A percentile compares a stretch with the other conserved stretches of the same genome.
These are phyloP conservation scores for Girardia tigrina DNA, from an alignment of 2,888 invertebrate species.

Conservation along the genomic window DNA sequence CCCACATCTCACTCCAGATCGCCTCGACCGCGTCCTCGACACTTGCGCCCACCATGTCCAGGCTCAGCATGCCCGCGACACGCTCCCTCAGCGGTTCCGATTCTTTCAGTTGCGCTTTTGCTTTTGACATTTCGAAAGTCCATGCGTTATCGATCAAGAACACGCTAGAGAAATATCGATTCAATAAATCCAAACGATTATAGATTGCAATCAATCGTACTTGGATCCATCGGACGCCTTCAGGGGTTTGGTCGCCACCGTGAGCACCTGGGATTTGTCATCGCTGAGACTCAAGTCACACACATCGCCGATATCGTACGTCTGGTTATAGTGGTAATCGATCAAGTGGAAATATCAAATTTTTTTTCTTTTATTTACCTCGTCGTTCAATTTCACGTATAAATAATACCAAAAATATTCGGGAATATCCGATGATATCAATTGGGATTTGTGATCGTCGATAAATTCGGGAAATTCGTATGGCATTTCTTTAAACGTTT, in stretches of 20 bases:
- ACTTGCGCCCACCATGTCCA: background rate
- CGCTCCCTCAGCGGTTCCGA: background rate
- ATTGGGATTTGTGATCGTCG: background rate
- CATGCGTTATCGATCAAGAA: slow-evolving; percentile 32
- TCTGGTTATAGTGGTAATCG: background rate
- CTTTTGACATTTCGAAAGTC: slow-evolving; percentile 24
- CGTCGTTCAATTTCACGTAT: background rate
- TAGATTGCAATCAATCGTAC: background rate
- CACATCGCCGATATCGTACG: background rate
- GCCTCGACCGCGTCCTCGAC: slow-evolving; percentile 24
- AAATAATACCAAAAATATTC: background rate
- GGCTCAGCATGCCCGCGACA: background rate
- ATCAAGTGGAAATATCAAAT: background rate
- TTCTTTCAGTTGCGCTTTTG: background rate
- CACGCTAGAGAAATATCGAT: slow-evolving; percentile 19
- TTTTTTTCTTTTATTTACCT: background rate
- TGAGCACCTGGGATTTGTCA: background rate
- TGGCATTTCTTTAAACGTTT: no score
- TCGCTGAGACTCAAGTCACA: background rate
- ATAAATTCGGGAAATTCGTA: background rate
- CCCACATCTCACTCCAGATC: background rate
- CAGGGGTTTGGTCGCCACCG: background rate
- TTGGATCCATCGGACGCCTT: background rate
- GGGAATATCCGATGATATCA: background rate
- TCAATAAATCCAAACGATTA: background rate